Base-by-base conservation (phyloP, 1,140 invertebrate species). In the Ectropis grisescens region DNA sequence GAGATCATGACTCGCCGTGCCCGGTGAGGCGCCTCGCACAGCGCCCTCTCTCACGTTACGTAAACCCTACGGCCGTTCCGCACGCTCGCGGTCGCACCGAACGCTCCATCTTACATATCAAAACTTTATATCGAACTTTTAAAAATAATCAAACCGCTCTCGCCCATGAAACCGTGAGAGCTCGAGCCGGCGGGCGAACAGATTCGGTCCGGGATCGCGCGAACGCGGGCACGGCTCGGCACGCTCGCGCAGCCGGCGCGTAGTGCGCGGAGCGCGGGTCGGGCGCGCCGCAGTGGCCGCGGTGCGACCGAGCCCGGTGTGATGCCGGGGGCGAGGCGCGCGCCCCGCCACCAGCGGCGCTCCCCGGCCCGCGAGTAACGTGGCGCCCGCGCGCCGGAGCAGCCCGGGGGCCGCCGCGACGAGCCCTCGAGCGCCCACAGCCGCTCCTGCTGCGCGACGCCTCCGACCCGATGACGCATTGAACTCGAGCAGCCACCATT, bases 401-500 rank as follows among this genome's bases (percentile, higher is more conserved):
- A 60, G 62, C 60, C 66, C 59, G 67, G 64, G 61, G 59, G 69
- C 60, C 62, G 61, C 72, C 58, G 68, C 71, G 55, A 54, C 55
- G 61, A 55, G 61, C 59, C 51, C 33, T 53, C 57, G 61, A 58
- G 49, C 51, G 56, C 51, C 50, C 59, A 48, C 56, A 53, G 41
- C 54, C 48, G 53, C 61, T 44, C 22, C 58, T 22, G 51, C 59
- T 44, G 38, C 58, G 51, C 47, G 43, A 50, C 43, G 22, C 48
- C 70, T 62, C 57, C 66, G 64, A 72, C 46, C 66, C 66, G 60
- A 80, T 80, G 75, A 74, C 67, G 64, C 49, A 68, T 75, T 71
- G 61, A 61, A 33, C 40, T 76, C 60, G 69, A 76, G 48, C 70
- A 72, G 87, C 86, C 91, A 94, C 92, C 90, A 95, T 95, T 95